Base-by-base conservation (phyloP, 2,113 vertebrate species). In the Dolichotis patagonum region DNA sequence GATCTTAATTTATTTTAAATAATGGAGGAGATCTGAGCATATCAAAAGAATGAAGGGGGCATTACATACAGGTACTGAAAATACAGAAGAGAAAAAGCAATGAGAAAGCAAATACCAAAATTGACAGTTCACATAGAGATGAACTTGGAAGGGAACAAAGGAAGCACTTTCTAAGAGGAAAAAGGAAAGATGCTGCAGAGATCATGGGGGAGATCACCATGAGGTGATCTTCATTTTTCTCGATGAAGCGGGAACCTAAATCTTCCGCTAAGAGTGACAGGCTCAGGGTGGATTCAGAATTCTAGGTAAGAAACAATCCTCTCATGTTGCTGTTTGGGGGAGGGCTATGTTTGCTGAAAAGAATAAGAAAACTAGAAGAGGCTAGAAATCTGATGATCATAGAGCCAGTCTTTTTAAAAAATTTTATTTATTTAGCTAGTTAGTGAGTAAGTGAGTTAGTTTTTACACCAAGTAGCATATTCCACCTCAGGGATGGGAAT, bases 51-150 rank as follows among this genome's bases (percentile, higher is more conserved):
- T 60, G 19, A 60, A 9, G 32, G 49, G 81, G 71, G 22, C 56
- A 77, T 73, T 84, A 58, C 88, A 78, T n/a, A 58, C 75, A 16
- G 20, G 16, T 82, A 43, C 38, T 49, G 28, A 90, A 96, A 65
- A 88, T n/a, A 69, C 9, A 43, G 14, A 69, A 73, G 46, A 84
- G 58, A 82, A 38, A n/a, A n/a, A n/a, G n/a, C n/a, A n/a, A n/a
- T n/a, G n/a, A n/a, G n/a, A 85, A 77, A 46, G 11, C 41, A 62
- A 93, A 67, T 3, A 63, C 38, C 20, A 5, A 49, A 88, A 73
- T 13, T 41, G 49, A 84, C 54, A 60, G n/a, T 38, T 67, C 22
- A n/a, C 3, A 1, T 24, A 80, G 54, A 85, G 65, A n/a, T 20
- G 24, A 52, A 12, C 26, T 32, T 28, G 2, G 7, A 7, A 9